Percentiles rank a stretch among this genome's conserved stretches.
phyloP scores from a whole-genome alignment of 2,797 vertebrate species.

The Rhynchonycteris naso region DNA sequence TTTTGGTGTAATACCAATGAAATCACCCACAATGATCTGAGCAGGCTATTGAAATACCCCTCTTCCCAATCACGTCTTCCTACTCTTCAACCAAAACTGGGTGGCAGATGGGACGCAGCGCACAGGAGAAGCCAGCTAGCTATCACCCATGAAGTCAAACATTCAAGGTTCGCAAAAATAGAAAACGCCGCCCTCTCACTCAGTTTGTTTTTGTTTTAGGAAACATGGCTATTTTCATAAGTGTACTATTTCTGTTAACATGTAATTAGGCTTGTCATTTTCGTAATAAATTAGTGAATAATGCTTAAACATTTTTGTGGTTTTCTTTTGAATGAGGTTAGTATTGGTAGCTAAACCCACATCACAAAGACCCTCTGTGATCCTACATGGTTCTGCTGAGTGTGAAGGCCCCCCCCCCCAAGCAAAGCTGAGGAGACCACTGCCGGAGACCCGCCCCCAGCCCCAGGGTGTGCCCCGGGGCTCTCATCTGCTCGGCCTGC shows the following conservation, averaged over 20 bases:
- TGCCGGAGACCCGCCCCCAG: rapidly evolving
- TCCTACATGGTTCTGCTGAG: neutral
- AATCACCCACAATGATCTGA: neutral
- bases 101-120: neutral
- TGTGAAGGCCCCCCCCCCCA: neutral
- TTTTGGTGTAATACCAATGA: neutral
- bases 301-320: neutral
- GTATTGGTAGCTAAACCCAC: neutral
- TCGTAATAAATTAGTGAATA: neutral
- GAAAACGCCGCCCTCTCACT: neutral
- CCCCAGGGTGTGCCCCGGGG: rapidly evolving
- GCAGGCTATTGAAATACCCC: neutral
- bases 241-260: neutral
- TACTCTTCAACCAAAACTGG: rapidly evolving
- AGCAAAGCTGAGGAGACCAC: neutral
- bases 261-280: neutral
- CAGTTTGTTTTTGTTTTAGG: neutral
- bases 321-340: neutral
- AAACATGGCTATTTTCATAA: neutral
- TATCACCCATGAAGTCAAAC: neutral
- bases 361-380: neutral
- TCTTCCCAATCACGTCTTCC: neutral
- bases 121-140: neutral
- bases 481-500: neutral
- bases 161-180: neutral